These are phyloP conservation scores for Oncorhynchus kisutch DNA, from an alignment of 2,113 vertebrate species.

Conservation along the genomic window DNA sequence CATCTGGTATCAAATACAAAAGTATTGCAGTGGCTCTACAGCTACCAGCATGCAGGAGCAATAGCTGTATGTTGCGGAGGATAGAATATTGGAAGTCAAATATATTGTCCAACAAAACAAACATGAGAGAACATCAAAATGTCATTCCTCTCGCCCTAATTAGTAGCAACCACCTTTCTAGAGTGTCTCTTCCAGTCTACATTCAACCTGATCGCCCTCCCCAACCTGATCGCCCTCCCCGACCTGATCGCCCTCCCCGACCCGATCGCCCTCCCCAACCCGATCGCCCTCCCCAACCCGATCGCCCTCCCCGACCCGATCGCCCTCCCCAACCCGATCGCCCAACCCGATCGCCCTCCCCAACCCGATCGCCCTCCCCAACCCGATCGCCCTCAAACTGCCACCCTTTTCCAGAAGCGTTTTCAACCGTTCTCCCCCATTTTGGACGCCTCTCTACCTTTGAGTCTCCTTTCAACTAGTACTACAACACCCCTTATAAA, in stretches of 20 bases:
- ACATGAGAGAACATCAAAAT: conserved; percentile 30
- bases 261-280: conserved; percentile 22
- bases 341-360: conserved; percentile 12
- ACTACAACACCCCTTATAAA: conserved; percentile 33
- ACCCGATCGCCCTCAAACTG: background rate
- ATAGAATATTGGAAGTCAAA: background rate
- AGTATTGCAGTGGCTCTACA: conserved; percentile 39
- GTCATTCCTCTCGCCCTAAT: conserved; percentile 13
- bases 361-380: background rate
- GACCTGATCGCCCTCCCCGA: background rate
- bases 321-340: background rate
- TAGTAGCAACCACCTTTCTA: conserved; percentile 37
- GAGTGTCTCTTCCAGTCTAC: conserved; percentile 39
- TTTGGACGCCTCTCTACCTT: background rate
- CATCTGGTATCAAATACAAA: conserved; percentile 15
- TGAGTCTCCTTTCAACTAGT: conserved; percentile 36
- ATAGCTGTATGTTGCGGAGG: conserved; percentile 30
- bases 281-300: background rate
- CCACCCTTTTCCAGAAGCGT: too few species aligned
- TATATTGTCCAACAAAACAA: background rate
- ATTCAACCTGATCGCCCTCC: conserved; percentile 29
- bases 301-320: conserved; percentile 29
- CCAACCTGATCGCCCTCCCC: too few species aligned
- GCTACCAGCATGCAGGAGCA: conserved; percentile 27
- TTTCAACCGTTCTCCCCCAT: background rate